Conservation (phyloP, 2,797 vertebrate genomes). For the Falco rusticolus region DNA sequence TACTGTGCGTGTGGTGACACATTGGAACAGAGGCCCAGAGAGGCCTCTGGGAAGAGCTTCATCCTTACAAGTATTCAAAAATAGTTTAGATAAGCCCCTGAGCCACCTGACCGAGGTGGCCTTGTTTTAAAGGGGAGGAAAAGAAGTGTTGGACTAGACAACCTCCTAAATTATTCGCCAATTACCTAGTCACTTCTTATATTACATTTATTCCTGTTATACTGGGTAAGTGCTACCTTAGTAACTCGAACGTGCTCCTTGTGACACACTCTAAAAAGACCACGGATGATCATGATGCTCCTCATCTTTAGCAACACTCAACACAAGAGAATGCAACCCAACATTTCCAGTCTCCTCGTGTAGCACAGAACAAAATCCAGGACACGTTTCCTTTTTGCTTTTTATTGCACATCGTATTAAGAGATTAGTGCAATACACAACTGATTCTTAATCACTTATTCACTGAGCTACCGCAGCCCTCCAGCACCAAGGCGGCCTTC, state of each 20-base stretch:
- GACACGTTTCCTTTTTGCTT: fast-evolving
- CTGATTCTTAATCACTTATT: fast-evolving
- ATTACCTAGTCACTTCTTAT: neutral
- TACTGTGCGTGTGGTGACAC: neutral
- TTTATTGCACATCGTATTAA: neutral
- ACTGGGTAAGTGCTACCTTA: fast-evolving
- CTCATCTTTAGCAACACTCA: neutral
- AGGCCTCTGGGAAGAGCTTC: neutral
- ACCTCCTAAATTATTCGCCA: neutral
- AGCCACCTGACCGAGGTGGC: neutral
- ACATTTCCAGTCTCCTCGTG: neutral
- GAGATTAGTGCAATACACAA: fast-evolving
- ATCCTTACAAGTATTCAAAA: neutral
- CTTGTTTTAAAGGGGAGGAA: neutral
- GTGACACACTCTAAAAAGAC: neutral
- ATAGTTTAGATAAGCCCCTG: neutral
- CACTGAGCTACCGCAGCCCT: fast-evolving
- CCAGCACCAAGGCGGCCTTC: neutral
- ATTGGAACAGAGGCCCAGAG: neutral
- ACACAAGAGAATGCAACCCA: fast-evolving
- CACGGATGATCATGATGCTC: fast-evolving
- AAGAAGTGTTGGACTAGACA: fast-evolving
- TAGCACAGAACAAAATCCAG: neutral
- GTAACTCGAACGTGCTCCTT: neutral
- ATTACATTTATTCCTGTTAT: neutral